Evolutionary conservation across 2,113 vertebrate species (phyloP).

Genomic region (Proteles cristata): DNA sequence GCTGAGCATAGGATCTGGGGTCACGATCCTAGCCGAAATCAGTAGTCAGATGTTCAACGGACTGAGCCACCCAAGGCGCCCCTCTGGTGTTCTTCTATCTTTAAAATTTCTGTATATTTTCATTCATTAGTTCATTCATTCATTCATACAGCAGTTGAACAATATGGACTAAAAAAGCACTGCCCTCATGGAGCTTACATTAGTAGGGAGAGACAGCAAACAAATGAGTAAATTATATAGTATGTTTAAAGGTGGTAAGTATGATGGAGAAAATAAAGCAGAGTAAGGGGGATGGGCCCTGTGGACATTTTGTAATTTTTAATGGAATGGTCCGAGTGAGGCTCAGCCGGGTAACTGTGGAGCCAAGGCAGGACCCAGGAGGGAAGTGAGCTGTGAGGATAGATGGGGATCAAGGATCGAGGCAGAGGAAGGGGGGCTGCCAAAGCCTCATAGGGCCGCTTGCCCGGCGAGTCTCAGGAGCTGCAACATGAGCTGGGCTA

Average conservation of each 20-base stretch:
- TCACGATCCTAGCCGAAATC: too few species aligned
- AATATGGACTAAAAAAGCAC: not conserved
- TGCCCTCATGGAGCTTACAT: not conserved
- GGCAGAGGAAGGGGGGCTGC: not conserved
- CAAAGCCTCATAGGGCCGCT: not conserved
- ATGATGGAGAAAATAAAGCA: not conserved
- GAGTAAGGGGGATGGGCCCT: too few species aligned
- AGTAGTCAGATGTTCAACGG: too few species aligned
- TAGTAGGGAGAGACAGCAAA: too few species aligned
- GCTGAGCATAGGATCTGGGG: too few species aligned
- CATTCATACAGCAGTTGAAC: not conserved
- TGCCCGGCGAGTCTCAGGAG: not conserved
- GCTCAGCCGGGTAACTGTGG: not conserved
- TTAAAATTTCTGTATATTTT: not conserved
- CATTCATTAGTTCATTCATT: not conserved
- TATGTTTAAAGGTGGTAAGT: not conserved
- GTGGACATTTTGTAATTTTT: not conserved
- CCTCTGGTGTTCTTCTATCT: not conserved
- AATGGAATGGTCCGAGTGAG: not conserved
- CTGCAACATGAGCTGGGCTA: fast-evolving
- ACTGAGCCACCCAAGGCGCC: too few species aligned
- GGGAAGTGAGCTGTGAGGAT: not conserved
- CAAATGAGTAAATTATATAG: not conserved
- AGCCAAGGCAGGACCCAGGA: not conserved
- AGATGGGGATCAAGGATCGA: not conserved